A percentile compares a stretch with the other conserved stretches of the same genome.
These are phyloP conservation scores for Drosophila histrio DNA, from an alignment of 2,888 invertebrate genomes.

Conservation along the genomic window DNA sequence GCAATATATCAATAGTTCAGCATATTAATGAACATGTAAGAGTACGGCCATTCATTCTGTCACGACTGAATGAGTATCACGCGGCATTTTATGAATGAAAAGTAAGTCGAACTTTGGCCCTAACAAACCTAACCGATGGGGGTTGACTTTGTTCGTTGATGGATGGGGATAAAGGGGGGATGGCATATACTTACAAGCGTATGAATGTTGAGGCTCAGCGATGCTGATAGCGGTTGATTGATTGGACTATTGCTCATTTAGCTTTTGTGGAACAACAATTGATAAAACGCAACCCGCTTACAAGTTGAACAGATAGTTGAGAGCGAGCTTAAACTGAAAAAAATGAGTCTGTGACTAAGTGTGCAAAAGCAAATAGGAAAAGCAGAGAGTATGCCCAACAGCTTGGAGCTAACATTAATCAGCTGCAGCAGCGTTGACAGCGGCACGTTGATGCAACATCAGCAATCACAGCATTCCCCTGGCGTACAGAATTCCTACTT, in stretches of 20 bases:
- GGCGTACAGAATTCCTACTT: conserved; percentile 56
- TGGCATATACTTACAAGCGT: too few relatives aligned
- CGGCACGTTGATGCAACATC: conserved; percentile 13
- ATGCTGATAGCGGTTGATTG: conserved; percentile 30
- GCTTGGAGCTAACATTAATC: conserved; percentile 60
- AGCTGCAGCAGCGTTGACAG: conserved; percentile 71
- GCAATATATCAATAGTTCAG: conserved; percentile 16
- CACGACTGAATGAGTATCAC: conserved; percentile 8
- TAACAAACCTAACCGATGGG: neutral
- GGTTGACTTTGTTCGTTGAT: neutral
- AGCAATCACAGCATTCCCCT: neutral
- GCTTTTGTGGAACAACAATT: conserved; percentile 10
- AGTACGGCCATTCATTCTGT: conserved; percentile 1
- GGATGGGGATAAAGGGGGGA: neutral
- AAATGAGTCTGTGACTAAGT: conserved; percentile 26
- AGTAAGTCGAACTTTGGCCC: conserved; percentile 33
- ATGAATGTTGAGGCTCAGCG: neutral
- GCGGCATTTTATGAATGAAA: conserved; percentile 48
- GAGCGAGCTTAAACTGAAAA: neutral
- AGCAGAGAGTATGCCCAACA: conserved; percentile 37
- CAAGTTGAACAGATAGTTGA: neutral
- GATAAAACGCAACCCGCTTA: conserved; percentile 11
- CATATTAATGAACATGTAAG: conserved; percentile 7
- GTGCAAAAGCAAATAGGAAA: neutral
- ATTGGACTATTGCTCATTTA: conserved; percentile 30